A percentile compares a stretch with the other conserved stretches of the same genome.
Evolutionary conservation across 1,140 invertebrate species (phyloP).

Genomic region (Doryteuthis pealeii): DNA sequence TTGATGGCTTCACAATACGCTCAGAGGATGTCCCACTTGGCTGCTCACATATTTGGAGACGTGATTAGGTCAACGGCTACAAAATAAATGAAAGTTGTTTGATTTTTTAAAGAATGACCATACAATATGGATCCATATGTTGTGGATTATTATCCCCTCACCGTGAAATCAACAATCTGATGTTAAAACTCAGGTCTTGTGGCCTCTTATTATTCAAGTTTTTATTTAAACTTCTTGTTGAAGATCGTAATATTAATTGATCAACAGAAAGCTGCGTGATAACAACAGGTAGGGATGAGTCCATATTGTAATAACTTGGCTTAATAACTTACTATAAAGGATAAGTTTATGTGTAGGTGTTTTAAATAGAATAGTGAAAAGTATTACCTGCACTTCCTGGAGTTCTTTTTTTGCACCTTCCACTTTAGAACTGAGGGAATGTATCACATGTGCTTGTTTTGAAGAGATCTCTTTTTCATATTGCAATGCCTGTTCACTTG

Average conservation of each 20-base stretch:
- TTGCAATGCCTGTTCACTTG: background rate
- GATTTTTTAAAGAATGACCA: conserved; percentile 76
- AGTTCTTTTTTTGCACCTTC: background rate
- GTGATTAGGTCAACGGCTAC: conserved; percentile 70
- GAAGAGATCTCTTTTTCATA: background rate
- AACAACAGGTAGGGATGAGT: no score
- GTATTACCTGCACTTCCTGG: background rate
- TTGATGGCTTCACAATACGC: conserved; percentile 67
- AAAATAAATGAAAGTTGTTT: conserved; percentile 69
- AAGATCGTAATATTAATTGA: no score
- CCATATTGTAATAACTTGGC: no score
- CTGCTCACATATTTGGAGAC: conserved; percentile 88
- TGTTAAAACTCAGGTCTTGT: conserved; percentile 38
- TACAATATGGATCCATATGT: conserved; percentile 74
- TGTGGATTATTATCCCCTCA: conserved; percentile 79
- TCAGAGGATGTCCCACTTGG: conserved; percentile 80
- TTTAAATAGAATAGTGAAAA: no score
- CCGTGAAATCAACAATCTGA: conserved; percentile 35
- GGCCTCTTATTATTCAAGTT: no score
- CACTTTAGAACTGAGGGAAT: background rate
- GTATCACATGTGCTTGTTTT: background rate
- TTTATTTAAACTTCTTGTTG: no score
- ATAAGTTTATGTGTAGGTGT: no score
- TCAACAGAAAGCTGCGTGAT: no score
- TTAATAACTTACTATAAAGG: no score